Percentiles rank a stretch among this genome's conserved stretches.
Conservation (phyloP, 2,888 invertebrate genomes). For the Cephonodes hylas region DNA sequence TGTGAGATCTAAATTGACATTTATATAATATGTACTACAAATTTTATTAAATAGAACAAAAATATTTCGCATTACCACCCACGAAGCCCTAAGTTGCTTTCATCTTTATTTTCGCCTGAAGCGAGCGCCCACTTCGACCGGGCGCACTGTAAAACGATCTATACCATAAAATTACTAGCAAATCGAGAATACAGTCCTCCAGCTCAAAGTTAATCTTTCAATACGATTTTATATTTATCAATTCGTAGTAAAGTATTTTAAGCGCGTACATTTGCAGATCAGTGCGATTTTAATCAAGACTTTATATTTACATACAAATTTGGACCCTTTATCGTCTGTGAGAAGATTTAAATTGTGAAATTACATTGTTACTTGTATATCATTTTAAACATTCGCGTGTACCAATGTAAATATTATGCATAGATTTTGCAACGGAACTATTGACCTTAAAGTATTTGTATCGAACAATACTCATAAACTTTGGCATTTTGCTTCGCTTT, state of each 20-base stretch:
- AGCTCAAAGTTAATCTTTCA: neutral
- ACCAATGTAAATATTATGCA: slow-evolving; percentile 7
- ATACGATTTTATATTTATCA: neutral
- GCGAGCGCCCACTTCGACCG: neutral
- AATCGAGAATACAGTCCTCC: neutral
- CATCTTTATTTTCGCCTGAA: neutral
- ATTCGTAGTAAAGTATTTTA: neutral
- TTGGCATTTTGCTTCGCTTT: neutral
- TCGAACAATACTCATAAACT: slow-evolving; percentile 3
- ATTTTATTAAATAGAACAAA: too few species aligned
- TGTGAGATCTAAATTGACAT: too few species aligned
- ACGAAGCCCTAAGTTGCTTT: neutral
- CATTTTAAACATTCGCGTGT: neutral
- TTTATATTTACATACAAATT: neutral
- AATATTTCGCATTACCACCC: neutral
- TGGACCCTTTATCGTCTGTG: neutral
- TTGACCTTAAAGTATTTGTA: slow-evolving; percentile 7
- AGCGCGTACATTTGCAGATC: neutral
- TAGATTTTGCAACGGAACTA: slow-evolving; percentile 3
- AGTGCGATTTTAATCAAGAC: neutral
- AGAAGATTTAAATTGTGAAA: neutral
- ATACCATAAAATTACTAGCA: neutral
- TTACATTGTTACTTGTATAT: neutral
- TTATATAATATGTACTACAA: too few species aligned
- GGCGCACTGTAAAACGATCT: neutral